A percentile compares a stretch with the other conserved stretches of the same genome.
phyloP scores from a whole-genome alignment of 2,888 invertebrate genomes.

The Euplexia lucipara region DNA sequence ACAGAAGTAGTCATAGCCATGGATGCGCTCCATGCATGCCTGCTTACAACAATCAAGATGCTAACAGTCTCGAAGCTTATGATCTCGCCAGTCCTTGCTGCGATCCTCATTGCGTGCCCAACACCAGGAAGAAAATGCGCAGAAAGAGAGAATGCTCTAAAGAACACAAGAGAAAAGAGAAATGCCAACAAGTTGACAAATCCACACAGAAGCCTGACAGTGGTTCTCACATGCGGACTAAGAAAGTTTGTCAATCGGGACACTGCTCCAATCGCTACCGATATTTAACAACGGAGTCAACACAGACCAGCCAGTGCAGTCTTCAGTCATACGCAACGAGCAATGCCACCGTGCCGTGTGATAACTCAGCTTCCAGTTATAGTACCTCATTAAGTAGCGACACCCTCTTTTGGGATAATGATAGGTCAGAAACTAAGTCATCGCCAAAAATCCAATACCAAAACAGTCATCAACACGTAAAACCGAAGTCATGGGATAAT shows the following conservation, averaged over 20 bases:
- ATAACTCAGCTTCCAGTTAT: conserved; percentile 95
- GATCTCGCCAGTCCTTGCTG: conserved; percentile 97
- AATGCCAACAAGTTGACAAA: conserved; percentile 89
- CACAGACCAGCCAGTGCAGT: conserved; percentile 95
- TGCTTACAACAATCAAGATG: conserved; percentile 92
- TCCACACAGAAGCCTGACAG: conserved; percentile 86
- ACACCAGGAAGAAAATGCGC: conserved; percentile 87
- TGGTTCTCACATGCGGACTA: conserved; percentile 86
- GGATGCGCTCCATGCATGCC: conserved; percentile 94
- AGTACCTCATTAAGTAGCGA: conserved; percentile 97
- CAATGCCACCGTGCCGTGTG: conserved; percentile 92
- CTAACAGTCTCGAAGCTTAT: conserved; percentile 96
- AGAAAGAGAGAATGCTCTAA: conserved; percentile 92
- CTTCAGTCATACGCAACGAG: conserved; percentile 96
- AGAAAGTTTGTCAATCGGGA: conserved; percentile 83
- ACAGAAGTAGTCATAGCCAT: conserved; percentile 88
- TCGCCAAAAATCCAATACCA: conserved; percentile 89
- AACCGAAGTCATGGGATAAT: conserved; percentile 98
- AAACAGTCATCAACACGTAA: conserved; percentile 88
- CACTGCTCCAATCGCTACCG: conserved; percentile 88
- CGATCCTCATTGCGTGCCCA: conserved; percentile 96
- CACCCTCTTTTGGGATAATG: conserved; percentile 95
- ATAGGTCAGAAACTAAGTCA: conserved; percentile 83
- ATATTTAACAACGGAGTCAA: conserved; percentile 93
- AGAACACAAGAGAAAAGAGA: conserved; percentile 92